phyloP scores from a whole-genome alignment of 30 jellyfish, hydroid and myxozoan genomes.

The Sanderia malayensis region DNA sequence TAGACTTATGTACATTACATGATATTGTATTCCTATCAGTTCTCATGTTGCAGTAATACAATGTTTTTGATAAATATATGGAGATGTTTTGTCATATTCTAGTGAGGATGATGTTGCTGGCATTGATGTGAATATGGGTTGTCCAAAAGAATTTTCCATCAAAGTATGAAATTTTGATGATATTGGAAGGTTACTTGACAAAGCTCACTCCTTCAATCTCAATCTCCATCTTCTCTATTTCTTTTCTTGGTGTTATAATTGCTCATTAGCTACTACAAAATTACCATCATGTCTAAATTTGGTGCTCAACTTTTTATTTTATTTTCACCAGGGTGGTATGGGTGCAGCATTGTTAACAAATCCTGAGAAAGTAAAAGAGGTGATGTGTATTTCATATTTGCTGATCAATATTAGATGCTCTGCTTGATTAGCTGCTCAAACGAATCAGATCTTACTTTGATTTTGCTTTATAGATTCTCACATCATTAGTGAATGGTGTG shows the following conservation, averaged over 20 bases:
- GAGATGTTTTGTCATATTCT: too few species aligned
- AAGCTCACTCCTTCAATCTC: too few species aligned
- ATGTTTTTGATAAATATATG: too few species aligned
- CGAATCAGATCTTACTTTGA: background rate
- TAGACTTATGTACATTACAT: slow-evolving; percentile 70
- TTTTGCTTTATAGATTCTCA: slow-evolving; percentile 57
- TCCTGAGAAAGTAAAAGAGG: slow-evolving; percentile 84
- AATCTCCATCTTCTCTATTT: too few species aligned
- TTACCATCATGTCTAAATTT: too few species aligned
- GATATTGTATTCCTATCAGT: too few species aligned
- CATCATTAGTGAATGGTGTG: slow-evolving; percentile 72
- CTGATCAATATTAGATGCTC: slow-evolving; percentile 3
- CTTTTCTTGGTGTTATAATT: too few species aligned
- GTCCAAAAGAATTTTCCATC: slow-evolving; percentile 98
- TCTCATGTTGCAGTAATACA: too few species aligned
- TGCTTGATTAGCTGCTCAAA: background rate
- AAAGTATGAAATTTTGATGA: too few species aligned
- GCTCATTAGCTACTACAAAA: too few species aligned
- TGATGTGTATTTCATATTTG: slow-evolving; percentile 10
- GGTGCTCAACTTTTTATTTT: too few species aligned
- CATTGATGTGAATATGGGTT: slow-evolving; percentile 96
- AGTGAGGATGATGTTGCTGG: slow-evolving; percentile 98
- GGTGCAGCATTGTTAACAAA: slow-evolving; percentile 96
- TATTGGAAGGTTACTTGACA: too few species aligned
- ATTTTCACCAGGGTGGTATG: slow-evolving; percentile 99